A percentile compares a stretch with the other conserved stretches of the same genome.
Conservation (phyloP, 2,113 vertebrate species). For the Phalacrocorax brasilianus region DNA sequence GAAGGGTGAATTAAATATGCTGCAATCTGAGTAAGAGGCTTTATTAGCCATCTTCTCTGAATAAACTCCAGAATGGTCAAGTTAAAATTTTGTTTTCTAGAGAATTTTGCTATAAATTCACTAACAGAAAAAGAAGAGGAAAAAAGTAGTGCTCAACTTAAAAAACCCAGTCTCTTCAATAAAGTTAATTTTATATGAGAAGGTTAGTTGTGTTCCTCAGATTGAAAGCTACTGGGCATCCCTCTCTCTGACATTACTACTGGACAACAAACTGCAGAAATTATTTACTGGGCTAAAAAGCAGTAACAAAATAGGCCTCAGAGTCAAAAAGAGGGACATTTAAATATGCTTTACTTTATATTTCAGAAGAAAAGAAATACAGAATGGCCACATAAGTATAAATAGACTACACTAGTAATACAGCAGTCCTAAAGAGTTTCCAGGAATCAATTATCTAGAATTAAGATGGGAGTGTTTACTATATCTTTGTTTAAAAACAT, state of each 20-base stretch:
- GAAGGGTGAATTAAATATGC: not conserved
- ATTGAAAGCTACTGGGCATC: not conserved
- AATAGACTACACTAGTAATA: not conserved
- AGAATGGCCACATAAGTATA: not conserved
- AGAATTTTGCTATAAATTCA: not conserved
- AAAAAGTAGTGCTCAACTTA: not conserved
- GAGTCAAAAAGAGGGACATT: not conserved
- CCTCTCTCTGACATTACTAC: not conserved
- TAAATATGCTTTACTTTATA: not conserved
- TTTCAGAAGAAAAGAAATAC: not conserved
- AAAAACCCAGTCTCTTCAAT: not conserved
- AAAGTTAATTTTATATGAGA: not conserved
- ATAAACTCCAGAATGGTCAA: not conserved
- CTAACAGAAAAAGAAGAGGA: not conserved
- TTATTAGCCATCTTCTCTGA: not conserved
- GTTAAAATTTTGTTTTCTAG: not conserved
- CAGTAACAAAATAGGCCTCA: not conserved
- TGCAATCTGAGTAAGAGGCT: not conserved
- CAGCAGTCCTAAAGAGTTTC: constrained; percentile 6
- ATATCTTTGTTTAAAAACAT: not conserved
- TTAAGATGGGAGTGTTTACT: not conserved
- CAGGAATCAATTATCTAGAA: not conserved
- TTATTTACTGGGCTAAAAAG: not conserved
- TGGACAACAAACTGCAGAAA: not conserved
- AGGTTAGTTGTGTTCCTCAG: not conserved